These are phyloP conservation scores for Pelusios castaneus DNA, from an alignment of 2,113 vertebrate species.

Conservation along the genomic window DNA sequence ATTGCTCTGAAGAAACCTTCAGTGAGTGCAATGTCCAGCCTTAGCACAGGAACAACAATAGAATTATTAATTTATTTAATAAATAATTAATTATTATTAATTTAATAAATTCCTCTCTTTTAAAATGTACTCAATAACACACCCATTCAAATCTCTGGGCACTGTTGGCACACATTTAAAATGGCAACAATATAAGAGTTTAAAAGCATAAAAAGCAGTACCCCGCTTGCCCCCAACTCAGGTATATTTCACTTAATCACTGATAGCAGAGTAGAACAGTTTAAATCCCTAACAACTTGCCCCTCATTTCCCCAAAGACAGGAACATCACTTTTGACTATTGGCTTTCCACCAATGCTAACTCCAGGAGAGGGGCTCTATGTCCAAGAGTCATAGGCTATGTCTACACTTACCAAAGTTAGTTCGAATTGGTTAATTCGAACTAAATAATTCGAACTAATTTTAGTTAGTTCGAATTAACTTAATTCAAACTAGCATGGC, in stretches of 20 bases:
- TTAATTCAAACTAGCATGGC: too few species aligned
- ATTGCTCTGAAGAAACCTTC: neutral
- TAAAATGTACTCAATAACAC: neutral
- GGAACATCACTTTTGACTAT: neutral
- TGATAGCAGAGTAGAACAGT: neutral
- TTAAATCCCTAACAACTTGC: neutral
- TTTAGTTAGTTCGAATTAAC: too few species aligned
- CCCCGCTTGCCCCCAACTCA: neutral
- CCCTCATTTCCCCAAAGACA: neutral
- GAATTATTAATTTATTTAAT: neutral
- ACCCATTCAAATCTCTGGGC: neutral
- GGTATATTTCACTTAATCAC: neutral
- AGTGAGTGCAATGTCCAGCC: accelerated
- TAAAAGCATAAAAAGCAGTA: neutral
- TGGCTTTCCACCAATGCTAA: neutral
- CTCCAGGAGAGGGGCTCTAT: neutral
- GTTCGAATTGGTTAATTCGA: too few species aligned
- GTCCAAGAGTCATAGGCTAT: too few species aligned
- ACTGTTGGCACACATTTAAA: conserved; percentile 21
- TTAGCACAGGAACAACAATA: accelerated
- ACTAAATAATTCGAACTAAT: too few species aligned
- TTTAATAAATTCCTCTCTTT: neutral
- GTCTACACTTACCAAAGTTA: too few species aligned
- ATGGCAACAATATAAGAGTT: neutral
- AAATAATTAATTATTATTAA: too few species aligned